Evolutionary conservation across 2,888 invertebrate species (phyloP), one percentile per base, ranked within the genome.

Genomic region (Cosmia pyralina): DNA sequence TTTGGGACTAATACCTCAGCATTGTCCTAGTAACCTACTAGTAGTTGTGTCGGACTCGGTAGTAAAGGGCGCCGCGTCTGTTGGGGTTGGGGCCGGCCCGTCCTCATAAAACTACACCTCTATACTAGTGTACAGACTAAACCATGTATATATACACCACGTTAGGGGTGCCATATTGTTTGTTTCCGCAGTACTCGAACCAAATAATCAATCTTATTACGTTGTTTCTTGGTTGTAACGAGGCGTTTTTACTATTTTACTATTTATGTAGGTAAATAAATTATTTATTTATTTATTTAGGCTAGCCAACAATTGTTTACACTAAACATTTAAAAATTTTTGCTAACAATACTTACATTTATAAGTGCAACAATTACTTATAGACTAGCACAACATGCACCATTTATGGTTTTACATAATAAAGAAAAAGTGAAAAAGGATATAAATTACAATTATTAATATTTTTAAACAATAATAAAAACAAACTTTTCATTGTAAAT

Each of bases 191-290:
- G n/a, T 59, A 52, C 68, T 79, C 38, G 28, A 57, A 69, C 58
- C 50, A 55, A 75, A 77, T 63, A 77, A 79, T 82, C 76, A 76
- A 82, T 82, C 68, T 70, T 72, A 72, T 79, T 70, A 69, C 34
- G 44, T 72, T 74, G 59, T 67, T 46, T 57, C 22, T 50, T 48
- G 64, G 58, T 62, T n/a, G 58, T 64, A 50, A 67, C 22, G 22
- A 53, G n/a, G 75, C 17, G 13, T 52, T 72, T 60, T 34, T 28
- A n/a, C 22, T 15, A 6, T 53, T 34, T 22, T 63, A 22, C 28
- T 34, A 44, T 17, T 11, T 22, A 46, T 4, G 3, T 38, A 38
- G 5, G 11, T 11, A 7, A 19, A 11, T 17, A 28, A 28, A 28
- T 28, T 28, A 28, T n/a, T n/a, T n/a, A n/a, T n/a, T n/a, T n/a